A percentile compares a stretch with the other conserved stretches of the same genome.
phyloP scores from a whole-genome alignment of 64 coral and sea anemone genomes.

The Hydrozoanthus tunicans region DNA sequence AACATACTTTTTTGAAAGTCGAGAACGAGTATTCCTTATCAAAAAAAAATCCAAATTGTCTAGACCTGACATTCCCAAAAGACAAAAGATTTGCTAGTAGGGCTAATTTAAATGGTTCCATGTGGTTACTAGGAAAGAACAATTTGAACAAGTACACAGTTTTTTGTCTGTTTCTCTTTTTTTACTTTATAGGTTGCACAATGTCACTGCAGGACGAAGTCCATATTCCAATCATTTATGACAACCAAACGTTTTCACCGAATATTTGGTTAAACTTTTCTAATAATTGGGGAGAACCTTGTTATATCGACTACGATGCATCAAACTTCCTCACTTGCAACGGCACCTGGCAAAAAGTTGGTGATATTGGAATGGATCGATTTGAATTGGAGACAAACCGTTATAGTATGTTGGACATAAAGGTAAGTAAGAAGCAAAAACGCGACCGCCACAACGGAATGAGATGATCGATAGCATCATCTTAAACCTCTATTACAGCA shows the following conservation, averaged over 20 bases:
- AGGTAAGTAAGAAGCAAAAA: not conserved
- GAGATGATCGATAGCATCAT: too few relatives aligned
- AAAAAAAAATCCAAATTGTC: too few relatives aligned
- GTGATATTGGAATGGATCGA: not conserved
- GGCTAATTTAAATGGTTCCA: too few relatives aligned
- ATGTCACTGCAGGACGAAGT: not conserved
- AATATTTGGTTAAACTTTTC: not conserved
- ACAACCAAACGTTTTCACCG: not conserved
- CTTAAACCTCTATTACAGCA: too few relatives aligned
- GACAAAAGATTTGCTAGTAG: too few relatives aligned
- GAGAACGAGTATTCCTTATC: too few relatives aligned
- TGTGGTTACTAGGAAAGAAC: too few relatives aligned
- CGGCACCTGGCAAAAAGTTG: conserved; percentile 5
- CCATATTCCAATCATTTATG: not conserved
- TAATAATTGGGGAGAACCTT: not conserved
- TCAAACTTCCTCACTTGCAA: conserved; percentile 1
- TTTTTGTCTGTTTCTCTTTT: not conserved
- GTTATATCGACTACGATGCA: not conserved
- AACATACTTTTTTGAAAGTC: too few relatives aligned
- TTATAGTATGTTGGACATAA: not conserved
- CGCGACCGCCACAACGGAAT: too few relatives aligned
- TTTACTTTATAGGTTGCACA: not conserved
- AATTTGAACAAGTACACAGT: too few relatives aligned
- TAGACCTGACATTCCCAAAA: too few relatives aligned
- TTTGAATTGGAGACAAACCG: not conserved